Conservation (phyloP, 2,888 invertebrate species). For the Drosophila anomelani region DNA sequence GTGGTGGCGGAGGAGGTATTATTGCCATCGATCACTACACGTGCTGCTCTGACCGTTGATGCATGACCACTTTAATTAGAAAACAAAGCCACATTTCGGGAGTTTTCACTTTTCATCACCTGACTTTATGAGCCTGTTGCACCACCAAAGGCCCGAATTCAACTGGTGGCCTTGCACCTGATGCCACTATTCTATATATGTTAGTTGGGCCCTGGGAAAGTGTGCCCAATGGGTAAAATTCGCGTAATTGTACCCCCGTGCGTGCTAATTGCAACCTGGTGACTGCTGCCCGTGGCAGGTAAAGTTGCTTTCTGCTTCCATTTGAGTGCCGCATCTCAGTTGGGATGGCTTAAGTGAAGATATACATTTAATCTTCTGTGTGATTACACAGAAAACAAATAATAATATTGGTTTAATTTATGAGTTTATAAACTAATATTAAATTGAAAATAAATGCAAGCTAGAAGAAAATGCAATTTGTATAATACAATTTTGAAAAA, state of each 20-base stretch:
- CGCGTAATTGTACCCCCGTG: conserved; percentile 62
- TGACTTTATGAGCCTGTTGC: conserved; percentile 44
- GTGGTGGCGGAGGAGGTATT: background rate
- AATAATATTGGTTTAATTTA: background rate
- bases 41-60: conserved; percentile 39
- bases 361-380: conserved; percentile 15
- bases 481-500: too few species aligned
- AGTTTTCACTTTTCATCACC: conserved; percentile 59
- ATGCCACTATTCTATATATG: conserved; percentile 64
- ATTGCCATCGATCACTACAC: conserved; percentile 17
- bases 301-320: conserved; percentile 1
- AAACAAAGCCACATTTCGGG: conserved; percentile 9
- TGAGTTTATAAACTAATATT: background rate
- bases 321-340: conserved; percentile 8
- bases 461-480: too few species aligned
- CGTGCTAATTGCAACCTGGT: conserved; percentile 60
- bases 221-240: conserved; percentile 61
- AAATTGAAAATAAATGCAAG: too few species aligned
- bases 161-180: conserved; percentile 59
- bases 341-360: background rate
- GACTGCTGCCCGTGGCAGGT: conserved; percentile 10
- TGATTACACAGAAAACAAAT: background rate
- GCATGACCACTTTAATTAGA: conserved; percentile 45
- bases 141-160: conserved; percentile 26
- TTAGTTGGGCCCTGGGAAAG: conserved; percentile 55